A percentile compares a stretch with the other conserved stretches of the same genome.
phyloP scores from a whole-genome alignment of 2,888 invertebrate species.

The Ormyrus nitidulus region DNA sequence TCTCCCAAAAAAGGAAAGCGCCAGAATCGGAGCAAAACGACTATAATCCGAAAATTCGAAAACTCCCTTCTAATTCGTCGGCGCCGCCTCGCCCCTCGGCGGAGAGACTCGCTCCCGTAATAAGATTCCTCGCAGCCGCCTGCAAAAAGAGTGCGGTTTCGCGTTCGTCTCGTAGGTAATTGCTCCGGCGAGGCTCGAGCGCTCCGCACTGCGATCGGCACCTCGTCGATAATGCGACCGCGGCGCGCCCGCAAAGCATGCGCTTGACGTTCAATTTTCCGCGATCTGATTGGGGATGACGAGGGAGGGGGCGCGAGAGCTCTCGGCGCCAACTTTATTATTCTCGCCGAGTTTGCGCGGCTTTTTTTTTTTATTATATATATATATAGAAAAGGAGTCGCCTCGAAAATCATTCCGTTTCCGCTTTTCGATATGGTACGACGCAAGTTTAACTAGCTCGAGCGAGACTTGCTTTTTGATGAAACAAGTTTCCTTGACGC shows the following conservation, averaged over 20 bases:
- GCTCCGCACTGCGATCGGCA: conserved; percentile 44
- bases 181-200: conserved; percentile 36
- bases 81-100: no score
- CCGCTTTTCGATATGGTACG: neutral
- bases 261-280: conserved; percentile 52
- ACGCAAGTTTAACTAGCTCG: conserved; percentile 20
- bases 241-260: conserved; percentile 15
- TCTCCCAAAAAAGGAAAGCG: no score
- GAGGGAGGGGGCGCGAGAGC: neutral
- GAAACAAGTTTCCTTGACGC: conserved; percentile 1
- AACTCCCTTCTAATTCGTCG: no score
- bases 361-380: conserved; percentile 19
- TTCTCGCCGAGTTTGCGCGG: conserved; percentile 14
- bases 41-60: no score
- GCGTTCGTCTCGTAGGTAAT: conserved; percentile 28
- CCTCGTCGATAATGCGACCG: conserved; percentile 24
- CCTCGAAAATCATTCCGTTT: conserved; percentile 1
- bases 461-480: neutral
- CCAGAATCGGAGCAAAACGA: no score
- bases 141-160: neutral
- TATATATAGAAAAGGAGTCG: no score
- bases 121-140: no score
- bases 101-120: no score
- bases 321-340: conserved; percentile 31
- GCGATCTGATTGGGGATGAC: conserved; percentile 46